These are phyloP conservation scores for Anoplius nigerrimus DNA, from an alignment of 2,888 invertebrate species.

Conservation along the genomic window DNA sequence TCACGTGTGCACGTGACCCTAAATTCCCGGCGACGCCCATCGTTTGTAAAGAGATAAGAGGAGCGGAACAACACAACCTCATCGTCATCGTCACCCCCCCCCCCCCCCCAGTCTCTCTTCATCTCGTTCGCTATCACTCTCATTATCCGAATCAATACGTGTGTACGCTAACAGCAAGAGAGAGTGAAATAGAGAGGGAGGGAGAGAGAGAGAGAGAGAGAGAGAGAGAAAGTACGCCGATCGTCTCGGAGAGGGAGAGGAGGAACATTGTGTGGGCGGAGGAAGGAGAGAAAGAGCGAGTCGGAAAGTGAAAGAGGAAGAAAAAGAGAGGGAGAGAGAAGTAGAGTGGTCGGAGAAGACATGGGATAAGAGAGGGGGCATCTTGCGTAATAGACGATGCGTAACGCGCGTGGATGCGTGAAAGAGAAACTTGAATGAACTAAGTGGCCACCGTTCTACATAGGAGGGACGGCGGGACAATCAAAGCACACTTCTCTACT, in stretches of 20 bases:
- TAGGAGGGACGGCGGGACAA: too few species aligned
- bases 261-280: background rate
- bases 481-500: too few species aligned
- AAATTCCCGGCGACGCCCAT: constrained; percentile 10
- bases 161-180: too few species aligned
- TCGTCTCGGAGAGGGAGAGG: constrained; percentile 6
- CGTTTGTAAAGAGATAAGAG: constrained; percentile 8
- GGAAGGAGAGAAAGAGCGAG: background rate
- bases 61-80: background rate
- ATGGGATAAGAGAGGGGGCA: background rate
- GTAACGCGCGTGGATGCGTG: constrained; percentile 15
- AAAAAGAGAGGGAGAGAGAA: background rate
- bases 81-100: background rate
- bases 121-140: constrained; percentile 10
- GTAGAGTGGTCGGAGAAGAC: background rate
- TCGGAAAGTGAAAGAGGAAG: background rate
- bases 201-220: constrained; percentile 28
- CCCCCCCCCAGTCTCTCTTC: background rate
- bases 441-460: background rate
- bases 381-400: constrained; percentile 13
- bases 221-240: too few species aligned
- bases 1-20: constrained; percentile 1
- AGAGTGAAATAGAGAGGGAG: constrained; percentile 15
- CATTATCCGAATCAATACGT: constrained; percentile 19
- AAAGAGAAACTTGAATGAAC: constrained; percentile 12